Evolutionary conservation across 2,797 vertebrate genomes (phyloP).

Genomic region (Neosilurus mollespiculum): DNA sequence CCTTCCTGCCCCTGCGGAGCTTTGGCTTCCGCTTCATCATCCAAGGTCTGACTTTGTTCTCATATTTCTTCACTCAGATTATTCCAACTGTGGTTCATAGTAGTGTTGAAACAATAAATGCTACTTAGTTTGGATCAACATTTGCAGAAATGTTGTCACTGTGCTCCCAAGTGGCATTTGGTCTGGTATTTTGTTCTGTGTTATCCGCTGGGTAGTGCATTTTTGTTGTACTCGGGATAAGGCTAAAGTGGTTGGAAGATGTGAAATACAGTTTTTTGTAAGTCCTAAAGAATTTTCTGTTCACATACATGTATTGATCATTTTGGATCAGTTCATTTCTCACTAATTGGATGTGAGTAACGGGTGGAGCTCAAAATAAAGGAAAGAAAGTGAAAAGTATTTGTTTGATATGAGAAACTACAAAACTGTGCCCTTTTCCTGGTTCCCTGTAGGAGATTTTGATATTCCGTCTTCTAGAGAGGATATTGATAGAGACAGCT

Average conservation of each 20-base stretch:
- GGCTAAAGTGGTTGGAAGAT: background rate
- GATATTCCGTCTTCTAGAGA: conserved; percentile 82
- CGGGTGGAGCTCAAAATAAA: background rate
- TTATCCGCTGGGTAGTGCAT: background rate
- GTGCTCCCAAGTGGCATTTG: too few species aligned
- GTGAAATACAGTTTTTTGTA: background rate
- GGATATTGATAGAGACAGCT: conserved; percentile 80
- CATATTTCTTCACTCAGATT: background rate
- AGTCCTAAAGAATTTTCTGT: background rate
- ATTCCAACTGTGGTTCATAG: background rate
- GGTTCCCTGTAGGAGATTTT: conserved; percentile 72
- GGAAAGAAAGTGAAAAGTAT: background rate
- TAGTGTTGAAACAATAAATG: background rate
- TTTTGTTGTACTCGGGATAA: background rate
- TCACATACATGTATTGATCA: background rate
- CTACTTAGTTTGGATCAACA: background rate
- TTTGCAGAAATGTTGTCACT: background rate
- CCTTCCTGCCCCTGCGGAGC: conserved; percentile 78
- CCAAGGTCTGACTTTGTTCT: conserved; percentile 67
- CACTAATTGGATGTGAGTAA: background rate
- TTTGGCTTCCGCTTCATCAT: conserved; percentile 81
- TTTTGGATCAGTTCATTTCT: background rate
- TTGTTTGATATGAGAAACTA: background rate
- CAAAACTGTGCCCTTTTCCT: background rate
- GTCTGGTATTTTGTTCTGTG: background rate